Conservation (phyloP, 2,888 invertebrate species). For the Eudemis profundana region DNA sequence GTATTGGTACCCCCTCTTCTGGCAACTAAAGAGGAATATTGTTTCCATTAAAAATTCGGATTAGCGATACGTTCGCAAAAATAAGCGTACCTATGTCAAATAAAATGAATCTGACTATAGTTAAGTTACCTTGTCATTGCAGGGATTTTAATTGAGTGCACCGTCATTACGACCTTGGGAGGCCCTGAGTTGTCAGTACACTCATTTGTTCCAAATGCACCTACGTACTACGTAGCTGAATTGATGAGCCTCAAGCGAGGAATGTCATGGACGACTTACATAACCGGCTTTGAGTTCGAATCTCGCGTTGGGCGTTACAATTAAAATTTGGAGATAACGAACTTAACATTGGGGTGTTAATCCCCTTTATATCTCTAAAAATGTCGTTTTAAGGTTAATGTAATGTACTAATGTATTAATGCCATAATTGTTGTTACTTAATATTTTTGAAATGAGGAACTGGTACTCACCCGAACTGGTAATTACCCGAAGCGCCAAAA, state of each 20-base stretch:
- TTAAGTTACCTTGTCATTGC: constrained; percentile 15
- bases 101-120: neutral
- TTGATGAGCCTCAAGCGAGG: constrained; percentile 36
- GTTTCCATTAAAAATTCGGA: too few relatives aligned
- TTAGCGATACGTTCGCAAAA: too few relatives aligned
- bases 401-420: too few relatives aligned
- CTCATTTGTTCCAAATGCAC: constrained; percentile 33
- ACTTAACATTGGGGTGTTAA: neutral
- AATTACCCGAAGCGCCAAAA: too few relatives aligned
- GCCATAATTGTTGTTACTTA: too few relatives aligned
- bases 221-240: constrained; percentile 32
- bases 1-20: too few relatives aligned
- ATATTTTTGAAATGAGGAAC: too few relatives aligned
- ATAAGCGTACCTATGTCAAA: neutral
- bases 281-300: constrained; percentile 24
- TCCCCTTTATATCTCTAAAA: too few relatives aligned
- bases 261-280: constrained; percentile 39
- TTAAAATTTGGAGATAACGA: constrained; percentile 5
- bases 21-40: too few relatives aligned
- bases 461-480: too few relatives aligned
- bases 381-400: too few relatives aligned
- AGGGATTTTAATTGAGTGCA: constrained; percentile 18
- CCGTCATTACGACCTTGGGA: constrained; percentile 36
- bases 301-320: constrained; percentile 12
- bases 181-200: constrained; percentile 34